Percentiles rank a stretch among this genome's conserved stretches.
Evolutionary conservation across 2,113 vertebrate genomes (phyloP).

Genomic region (Globicephala melas): DNA sequence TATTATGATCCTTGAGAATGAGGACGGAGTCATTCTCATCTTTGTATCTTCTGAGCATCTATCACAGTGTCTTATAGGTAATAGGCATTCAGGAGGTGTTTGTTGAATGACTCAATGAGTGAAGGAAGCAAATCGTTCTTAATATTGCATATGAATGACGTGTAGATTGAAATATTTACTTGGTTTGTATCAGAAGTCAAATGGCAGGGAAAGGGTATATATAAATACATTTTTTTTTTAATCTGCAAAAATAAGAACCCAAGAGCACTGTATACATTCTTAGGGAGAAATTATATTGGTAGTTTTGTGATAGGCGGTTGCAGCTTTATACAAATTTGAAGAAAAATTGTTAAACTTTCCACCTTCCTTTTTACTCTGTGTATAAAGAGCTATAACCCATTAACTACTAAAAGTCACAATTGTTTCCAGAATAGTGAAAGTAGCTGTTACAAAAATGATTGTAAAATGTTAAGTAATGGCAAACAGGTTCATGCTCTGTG

Average conservation of each 20-base stretch:
- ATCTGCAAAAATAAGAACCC: background rate
- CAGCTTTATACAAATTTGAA: slow-evolving; percentile 70
- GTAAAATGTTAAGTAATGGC: slow-evolving; percentile 78
- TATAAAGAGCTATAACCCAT: slow-evolving; percentile 71
- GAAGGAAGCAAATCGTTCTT: background rate
- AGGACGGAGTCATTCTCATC: background rate
- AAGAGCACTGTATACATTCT: background rate
- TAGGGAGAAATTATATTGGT: slow-evolving; percentile 54
- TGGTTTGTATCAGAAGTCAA: slow-evolving; percentile 1
- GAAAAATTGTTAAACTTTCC: slow-evolving; percentile 67
- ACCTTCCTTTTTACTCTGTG: slow-evolving; percentile 67
- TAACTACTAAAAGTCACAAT: slow-evolving; percentile 76
- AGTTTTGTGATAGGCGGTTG: slow-evolving; percentile 64
- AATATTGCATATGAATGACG: background rate
- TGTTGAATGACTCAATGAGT: background rate
- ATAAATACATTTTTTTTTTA: background rate
- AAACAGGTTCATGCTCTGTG: slow-evolving; percentile 75
- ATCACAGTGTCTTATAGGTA: background rate
- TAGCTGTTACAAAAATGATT: slow-evolving; percentile 78
- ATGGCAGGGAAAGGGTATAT: background rate
- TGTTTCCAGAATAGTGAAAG: slow-evolving; percentile 77
- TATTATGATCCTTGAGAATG: background rate
- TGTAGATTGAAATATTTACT: background rate
- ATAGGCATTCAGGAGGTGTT: background rate
- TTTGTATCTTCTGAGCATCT: background rate